Evolutionary conservation across 92 coral and sea anemone genomes (phyloP), one percentile per base, ranked within the genome.

Genomic region (Porites evermanni): DNA sequence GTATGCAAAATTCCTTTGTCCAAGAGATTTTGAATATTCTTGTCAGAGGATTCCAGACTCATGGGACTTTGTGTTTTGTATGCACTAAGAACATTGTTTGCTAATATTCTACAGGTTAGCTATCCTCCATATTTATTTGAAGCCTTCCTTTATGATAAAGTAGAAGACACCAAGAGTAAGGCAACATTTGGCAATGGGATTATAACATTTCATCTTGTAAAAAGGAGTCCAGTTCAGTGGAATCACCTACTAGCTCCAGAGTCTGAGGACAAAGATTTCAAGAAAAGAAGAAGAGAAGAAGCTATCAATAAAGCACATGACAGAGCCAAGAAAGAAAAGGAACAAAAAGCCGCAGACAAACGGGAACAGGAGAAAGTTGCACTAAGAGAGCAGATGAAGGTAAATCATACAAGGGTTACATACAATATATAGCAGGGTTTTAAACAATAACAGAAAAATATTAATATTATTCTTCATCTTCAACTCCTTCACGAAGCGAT

Each of bases 91-190:
- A 14, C 44, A 2, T 14, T 82, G 44, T 21, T 26, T 11, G 6
- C 74, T 38, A 50, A n/a, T 60, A 4, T 21, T 72, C 18, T 79
- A 29, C 67, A 96, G 99, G 98, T 88, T 53, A 97, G 98, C 91
- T 97, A 95, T 64, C 99, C 99, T 54, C 99, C 99, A 21, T 97
- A 97, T 80, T 53, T 97, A 79, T 97, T 95, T 95, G 99, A 97
- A 79, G 96, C 88, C 64, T 97, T 88, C 74, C 94, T 97, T 74
- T 90, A 75, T 78, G 90, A 92, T 60, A 89, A 87, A 80, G 98
- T 97, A 11, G 92, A 97, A 76, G 98, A 97, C 65, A 67, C 81
- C 2, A 88, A 90, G n/a, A 92, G 97, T 47, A 97, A 93, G 81
- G 98, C 98, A 2, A 84, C 93, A 21, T 74, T 97, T 71, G 91